A percentile compares a stretch with the other conserved stretches of the same genome.
These are phyloP conservation scores for Lacerta agilis DNA, from an alignment of 2,797 vertebrate species.

Conservation along the genomic window DNA sequence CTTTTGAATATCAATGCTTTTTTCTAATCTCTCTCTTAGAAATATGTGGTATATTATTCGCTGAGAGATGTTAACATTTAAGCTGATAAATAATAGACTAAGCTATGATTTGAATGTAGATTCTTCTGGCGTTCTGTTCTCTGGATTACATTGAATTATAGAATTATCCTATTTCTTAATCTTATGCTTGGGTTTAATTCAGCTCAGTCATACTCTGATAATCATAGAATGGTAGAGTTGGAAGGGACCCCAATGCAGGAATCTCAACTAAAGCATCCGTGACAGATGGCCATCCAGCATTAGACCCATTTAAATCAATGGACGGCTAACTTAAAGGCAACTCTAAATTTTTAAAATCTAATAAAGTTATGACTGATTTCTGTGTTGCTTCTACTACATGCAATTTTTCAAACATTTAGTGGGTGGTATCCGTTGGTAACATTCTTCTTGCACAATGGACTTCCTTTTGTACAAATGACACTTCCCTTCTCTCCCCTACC, in stretches of 20 bases:
- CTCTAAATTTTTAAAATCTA: not conserved
- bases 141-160: not conserved
- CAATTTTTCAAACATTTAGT: too few species aligned
- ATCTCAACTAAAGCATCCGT: too few species aligned
- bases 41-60: not conserved
- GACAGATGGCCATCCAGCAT: too few species aligned
- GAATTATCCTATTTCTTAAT: not conserved
- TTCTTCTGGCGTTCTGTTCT: not conserved
- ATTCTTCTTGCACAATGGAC: too few species aligned
- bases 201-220: too few species aligned
- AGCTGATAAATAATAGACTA: not conserved
- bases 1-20: not conserved
- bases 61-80: not conserved
- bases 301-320: too few species aligned
- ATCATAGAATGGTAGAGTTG: too few species aligned
- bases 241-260: too few species aligned
- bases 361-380: not conserved
- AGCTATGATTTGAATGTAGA: not conserved
- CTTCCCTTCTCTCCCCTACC: too few species aligned
- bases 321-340: too few species aligned
- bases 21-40: not conserved
- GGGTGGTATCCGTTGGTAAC: too few species aligned
- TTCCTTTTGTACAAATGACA: too few species aligned
- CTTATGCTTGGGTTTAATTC: not conserved
- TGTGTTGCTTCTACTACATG: not conserved